Conservation (phyloP, 2,888 invertebrate species). For the Abscondita cerata region DNA sequence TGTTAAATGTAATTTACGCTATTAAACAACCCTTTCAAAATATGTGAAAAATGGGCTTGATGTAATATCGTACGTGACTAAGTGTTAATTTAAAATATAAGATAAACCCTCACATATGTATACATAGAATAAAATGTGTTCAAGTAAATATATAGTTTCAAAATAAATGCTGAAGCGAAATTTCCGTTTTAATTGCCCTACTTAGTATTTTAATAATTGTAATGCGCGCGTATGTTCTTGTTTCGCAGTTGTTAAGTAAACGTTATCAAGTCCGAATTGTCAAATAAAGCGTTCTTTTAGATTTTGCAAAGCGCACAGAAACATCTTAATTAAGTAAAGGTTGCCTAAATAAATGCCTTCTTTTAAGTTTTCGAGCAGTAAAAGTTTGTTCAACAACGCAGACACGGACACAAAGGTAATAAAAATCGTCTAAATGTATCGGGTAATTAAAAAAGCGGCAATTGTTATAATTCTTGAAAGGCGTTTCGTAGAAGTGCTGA, state of each 20-base stretch:
- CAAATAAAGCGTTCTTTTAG: background rate
- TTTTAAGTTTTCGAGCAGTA: background rate
- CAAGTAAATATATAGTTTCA: slow-evolving; percentile 4
- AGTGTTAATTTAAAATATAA: background rate
- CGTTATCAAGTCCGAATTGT: background rate
- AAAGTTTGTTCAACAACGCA: background rate
- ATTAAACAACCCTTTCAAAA: no score
- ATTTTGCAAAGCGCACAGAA: no score
- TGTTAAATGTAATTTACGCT: no score
- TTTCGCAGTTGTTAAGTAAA: background rate
- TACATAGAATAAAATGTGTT: slow-evolving; percentile 2
- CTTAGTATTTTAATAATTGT: background rate
- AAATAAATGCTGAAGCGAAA: background rate
- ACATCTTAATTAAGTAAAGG: no score
- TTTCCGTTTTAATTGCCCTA: background rate
- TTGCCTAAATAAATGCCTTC: background rate
- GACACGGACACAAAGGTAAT: slow-evolving; percentile 13
- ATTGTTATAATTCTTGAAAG: slow-evolving; percentile 36
- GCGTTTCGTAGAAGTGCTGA: slow-evolving; percentile 42
- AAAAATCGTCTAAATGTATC: slow-evolving; percentile 26
- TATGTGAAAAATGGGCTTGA: background rate
- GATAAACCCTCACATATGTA: background rate
- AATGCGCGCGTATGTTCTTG: background rate
- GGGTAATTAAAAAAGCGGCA: slow-evolving; percentile 36
- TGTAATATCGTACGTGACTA: slow-evolving; percentile 1